phyloP scores from a whole-genome alignment of 2,888 invertebrate species.

The Vandiemenella viatica region DNA sequence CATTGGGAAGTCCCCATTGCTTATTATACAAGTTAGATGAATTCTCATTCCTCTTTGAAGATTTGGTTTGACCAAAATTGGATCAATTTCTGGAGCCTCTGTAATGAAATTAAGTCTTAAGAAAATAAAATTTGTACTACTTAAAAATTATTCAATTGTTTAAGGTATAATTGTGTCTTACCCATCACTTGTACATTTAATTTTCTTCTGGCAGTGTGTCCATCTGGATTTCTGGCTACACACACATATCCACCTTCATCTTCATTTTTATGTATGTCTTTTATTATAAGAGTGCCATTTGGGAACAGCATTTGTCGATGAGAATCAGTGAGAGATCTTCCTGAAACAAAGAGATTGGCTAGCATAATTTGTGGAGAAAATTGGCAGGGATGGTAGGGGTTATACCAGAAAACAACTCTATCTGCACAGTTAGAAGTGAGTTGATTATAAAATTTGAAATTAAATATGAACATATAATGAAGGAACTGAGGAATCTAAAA shows the following conservation, averaged over 20 bases:
- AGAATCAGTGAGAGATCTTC: constrained; percentile 23
- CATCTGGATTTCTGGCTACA: constrained; percentile 25
- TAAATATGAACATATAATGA: too few species aligned
- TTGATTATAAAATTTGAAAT: too few species aligned
- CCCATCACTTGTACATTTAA: constrained; percentile 28
- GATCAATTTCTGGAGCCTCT: constrained; percentile 14
- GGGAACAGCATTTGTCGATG: constrained; percentile 26
- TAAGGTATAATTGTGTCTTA: constrained; percentile 19
- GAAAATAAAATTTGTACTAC: neutral
- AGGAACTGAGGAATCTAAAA: too few species aligned
- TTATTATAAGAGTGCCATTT: constrained; percentile 27
- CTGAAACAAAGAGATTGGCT: too few species aligned
- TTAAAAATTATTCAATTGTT: neutral
- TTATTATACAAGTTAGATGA: constrained; percentile 29
- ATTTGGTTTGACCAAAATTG: constrained; percentile 16
- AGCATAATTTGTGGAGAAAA: too few species aligned
- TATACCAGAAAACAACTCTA: too few species aligned
- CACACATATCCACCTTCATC: constrained; percentile 30
- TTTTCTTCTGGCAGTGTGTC: constrained; percentile 24
- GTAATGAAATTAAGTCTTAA: neutral
- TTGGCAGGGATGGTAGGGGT: too few species aligned
- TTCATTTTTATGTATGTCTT: constrained; percentile 26
- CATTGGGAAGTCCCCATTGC: constrained; percentile 32
- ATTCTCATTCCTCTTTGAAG: constrained; percentile 26
- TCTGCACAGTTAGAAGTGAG: too few species aligned